phyloP scores from a whole-genome alignment of 2,797 vertebrate species.

The Pristis pectinata region DNA sequence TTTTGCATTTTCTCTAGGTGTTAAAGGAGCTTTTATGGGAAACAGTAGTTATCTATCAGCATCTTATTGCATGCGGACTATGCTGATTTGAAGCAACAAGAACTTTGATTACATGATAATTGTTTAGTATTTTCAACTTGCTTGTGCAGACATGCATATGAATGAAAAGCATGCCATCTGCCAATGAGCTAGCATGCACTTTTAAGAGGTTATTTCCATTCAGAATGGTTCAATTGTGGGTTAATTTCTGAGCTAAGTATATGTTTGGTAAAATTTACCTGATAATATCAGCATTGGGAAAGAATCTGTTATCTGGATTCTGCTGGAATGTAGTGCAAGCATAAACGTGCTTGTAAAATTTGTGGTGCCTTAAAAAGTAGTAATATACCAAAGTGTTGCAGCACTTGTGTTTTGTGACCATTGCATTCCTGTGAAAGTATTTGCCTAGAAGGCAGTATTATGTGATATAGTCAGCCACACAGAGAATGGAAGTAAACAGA shows the following conservation, averaged over 20 bases:
- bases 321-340: slow-evolving; percentile 45
- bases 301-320: slow-evolving; percentile 42
- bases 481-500: slow-evolving; percentile 25
- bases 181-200: neutral
- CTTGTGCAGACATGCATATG: neutral
- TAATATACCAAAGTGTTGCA: slow-evolving; percentile 13
- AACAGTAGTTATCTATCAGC: neutral
- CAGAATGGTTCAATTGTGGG: neutral
- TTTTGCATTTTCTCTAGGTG: neutral
- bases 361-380: slow-evolving; percentile 21
- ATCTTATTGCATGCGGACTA: neutral
- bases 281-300: slow-evolving; percentile 39
- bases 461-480: neutral
- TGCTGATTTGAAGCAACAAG: neutral
- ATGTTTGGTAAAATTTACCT: neutral
- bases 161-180: neutral
- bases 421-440: slow-evolving; percentile 36
- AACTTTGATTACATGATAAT: neutral
- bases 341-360: slow-evolving; percentile 42
- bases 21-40: too few relatives aligned
- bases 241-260: slow-evolving; percentile 12
- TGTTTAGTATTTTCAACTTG: slow-evolving; percentile 9
- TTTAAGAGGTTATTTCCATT: neutral
- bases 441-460: slow-evolving; percentile 35
- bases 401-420: slow-evolving; percentile 34